A percentile compares a stretch with the other conserved stretches of the same genome.
Evolutionary conservation across 2,888 invertebrate genomes (phyloP).

Genomic region (Phanerotoma sp.): DNA sequence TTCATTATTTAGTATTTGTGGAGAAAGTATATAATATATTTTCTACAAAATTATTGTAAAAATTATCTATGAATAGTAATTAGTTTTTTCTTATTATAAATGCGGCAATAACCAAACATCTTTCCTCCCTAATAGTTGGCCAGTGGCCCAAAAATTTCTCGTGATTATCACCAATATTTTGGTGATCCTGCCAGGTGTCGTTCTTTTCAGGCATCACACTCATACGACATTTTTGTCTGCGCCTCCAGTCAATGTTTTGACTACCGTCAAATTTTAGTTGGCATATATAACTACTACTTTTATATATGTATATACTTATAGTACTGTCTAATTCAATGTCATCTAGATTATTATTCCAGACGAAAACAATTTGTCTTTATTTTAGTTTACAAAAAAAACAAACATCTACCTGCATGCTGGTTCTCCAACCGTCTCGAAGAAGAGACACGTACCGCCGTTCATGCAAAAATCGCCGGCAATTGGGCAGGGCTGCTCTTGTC

Average conservation of each 20-base stretch:
- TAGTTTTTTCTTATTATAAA: no score
- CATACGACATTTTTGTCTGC: conserved; percentile 47
- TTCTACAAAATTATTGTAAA: no score
- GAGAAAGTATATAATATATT: no score
- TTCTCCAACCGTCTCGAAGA: conserved; percentile 76
- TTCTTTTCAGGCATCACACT: conserved; percentile 6
- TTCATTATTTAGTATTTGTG: no score
- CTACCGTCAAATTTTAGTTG: conserved; percentile 36
- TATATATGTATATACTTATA: conserved; percentile 2
- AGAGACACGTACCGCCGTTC: conserved; percentile 85
- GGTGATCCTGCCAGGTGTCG: conserved; percentile 18
- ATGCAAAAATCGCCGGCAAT: conserved; percentile 76
- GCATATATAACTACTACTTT: conserved; percentile 12
- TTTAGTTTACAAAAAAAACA: conserved; percentile 9
- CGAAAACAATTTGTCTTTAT: conserved; percentile 18
- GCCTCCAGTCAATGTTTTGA: conserved; percentile 51
- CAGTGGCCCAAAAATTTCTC: neutral
- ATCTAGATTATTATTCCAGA: conserved; percentile 21
- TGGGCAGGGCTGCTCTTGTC: conserved; percentile 68
- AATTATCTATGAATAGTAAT: no score
- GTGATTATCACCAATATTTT: conserved; percentile 1
- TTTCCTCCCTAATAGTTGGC: no score
- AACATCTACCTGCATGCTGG: conserved; percentile 82
- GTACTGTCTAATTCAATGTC: conserved; percentile 22
- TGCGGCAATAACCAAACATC: no score